Percentiles rank a stretch among this genome's conserved stretches.
Evolutionary conservation across 2,113 vertebrate species (phyloP).

Genomic region (Malurus melanocephalus): DNA sequence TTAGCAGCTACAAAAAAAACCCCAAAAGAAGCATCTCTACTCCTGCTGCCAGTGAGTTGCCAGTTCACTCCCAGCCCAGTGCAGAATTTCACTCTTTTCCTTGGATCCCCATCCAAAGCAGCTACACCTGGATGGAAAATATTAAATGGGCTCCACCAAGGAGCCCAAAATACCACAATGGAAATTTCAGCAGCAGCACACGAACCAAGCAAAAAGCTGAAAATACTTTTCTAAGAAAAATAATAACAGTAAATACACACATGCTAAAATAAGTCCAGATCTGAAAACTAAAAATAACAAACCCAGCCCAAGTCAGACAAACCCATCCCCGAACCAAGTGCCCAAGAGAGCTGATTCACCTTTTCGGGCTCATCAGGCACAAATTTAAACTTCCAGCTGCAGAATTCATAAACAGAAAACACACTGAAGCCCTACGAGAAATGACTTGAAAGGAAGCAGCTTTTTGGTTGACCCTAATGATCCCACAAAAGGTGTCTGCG

Average conservation of each 20-base stretch:
- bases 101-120: background rate
- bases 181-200: conserved; percentile 15
- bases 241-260: conserved; percentile 10
- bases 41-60: background rate
- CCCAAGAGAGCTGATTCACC: background rate
- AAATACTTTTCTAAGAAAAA: conserved; percentile 47
- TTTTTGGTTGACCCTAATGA: background rate
- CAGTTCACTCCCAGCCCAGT: background rate
- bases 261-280: conserved; percentile 14
- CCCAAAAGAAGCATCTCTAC: background rate
- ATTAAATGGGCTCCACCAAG: background rate
- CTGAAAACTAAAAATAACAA: conserved; percentile 4
- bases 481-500: background rate
- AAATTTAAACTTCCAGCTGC: background rate
- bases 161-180: background rate
- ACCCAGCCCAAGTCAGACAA: background rate
- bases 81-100: background rate
- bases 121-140: conserved; percentile 55
- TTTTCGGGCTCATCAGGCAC: background rate
- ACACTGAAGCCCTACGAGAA: background rate
- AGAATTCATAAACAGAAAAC: background rate
- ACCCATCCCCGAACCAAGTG: background rate
- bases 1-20: background rate
- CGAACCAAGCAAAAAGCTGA: conserved; percentile 21
- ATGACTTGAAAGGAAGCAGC: background rate